Percentiles rank a stretch among this genome's conserved stretches.
These are phyloP conservation scores for Dryobates pubescens DNA, from an alignment of 2,797 vertebrate genomes.

Conservation along the genomic window DNA sequence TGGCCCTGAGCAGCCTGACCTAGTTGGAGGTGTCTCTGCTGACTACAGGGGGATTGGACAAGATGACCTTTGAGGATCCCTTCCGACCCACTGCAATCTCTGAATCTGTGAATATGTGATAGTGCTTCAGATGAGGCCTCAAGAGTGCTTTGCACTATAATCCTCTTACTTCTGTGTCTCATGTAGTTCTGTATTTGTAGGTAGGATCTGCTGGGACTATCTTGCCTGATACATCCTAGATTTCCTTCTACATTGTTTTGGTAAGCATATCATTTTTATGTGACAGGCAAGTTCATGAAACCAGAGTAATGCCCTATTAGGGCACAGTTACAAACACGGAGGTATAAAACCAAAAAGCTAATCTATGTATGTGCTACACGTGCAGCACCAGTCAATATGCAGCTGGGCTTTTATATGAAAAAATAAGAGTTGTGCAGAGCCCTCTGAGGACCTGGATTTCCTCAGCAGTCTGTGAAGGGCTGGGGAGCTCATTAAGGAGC, in stretches of 20 bases:
- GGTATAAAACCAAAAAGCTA: not conserved
- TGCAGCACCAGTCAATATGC: not conserved
- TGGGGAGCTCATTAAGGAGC: not conserved
- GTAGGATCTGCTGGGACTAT: not conserved
- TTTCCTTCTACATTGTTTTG: not conserved
- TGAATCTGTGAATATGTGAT: too few species aligned
- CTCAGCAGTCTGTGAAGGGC: not conserved
- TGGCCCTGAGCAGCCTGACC: too few species aligned
- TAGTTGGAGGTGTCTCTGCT: too few species aligned
- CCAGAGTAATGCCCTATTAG: not conserved
- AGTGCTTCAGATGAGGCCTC: not conserved
- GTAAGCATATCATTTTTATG: fast-evolving
- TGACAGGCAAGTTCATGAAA: not conserved
- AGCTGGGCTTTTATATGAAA: not conserved
- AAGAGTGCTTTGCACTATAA: not conserved
- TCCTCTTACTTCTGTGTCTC: not conserved
- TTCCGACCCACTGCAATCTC: too few species aligned
- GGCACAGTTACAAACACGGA: not conserved
- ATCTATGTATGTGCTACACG: not conserved
- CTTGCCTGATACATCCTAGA: not conserved
- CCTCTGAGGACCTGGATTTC: not conserved
- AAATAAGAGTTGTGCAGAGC: not conserved
- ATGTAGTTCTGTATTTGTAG: not conserved
- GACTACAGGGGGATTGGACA: too few species aligned
- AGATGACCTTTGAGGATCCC: too few species aligned